Percentiles rank a stretch among this genome's conserved stretches.
phyloP scores from a whole-genome alignment of 2,797 vertebrate species.

The Anguilla anguilla region DNA sequence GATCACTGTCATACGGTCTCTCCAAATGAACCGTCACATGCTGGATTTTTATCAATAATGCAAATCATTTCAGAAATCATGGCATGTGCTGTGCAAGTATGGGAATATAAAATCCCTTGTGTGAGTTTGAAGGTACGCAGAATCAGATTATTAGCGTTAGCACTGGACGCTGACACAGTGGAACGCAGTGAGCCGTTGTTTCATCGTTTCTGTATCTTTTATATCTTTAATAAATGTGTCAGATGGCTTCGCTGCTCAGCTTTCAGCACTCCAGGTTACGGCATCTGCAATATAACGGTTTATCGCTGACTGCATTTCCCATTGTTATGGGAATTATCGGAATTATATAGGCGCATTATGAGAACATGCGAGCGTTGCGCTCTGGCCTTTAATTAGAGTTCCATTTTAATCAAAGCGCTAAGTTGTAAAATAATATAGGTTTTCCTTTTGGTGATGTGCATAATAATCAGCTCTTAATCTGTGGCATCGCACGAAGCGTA shows the following conservation, averaged over 20 bases:
- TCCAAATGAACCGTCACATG: not conserved
- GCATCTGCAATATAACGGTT: not conserved
- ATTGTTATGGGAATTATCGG: not conserved
- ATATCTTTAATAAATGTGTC: not conserved
- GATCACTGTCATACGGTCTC: no score
- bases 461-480: constrained; percentile 13
- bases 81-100: not conserved
- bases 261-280: not conserved
- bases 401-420: not conserved
- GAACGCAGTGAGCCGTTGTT: not conserved
- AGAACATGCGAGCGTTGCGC: not conserved
- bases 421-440: constrained; percentile 9
- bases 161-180: not conserved
- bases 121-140: not conserved
- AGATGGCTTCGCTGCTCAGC: not conserved
- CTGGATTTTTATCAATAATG: not conserved
- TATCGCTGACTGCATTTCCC: not conserved
- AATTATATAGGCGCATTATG: not conserved
- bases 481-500: not conserved
- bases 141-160: not conserved
- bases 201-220: not conserved
- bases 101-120: not conserved
- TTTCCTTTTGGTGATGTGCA: not conserved
- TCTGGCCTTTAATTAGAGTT: not conserved
- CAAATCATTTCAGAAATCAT: not conserved